Evolutionary conservation across 2,888 invertebrate genomes (phyloP).

Genomic region (Melolontha melolontha): DNA sequence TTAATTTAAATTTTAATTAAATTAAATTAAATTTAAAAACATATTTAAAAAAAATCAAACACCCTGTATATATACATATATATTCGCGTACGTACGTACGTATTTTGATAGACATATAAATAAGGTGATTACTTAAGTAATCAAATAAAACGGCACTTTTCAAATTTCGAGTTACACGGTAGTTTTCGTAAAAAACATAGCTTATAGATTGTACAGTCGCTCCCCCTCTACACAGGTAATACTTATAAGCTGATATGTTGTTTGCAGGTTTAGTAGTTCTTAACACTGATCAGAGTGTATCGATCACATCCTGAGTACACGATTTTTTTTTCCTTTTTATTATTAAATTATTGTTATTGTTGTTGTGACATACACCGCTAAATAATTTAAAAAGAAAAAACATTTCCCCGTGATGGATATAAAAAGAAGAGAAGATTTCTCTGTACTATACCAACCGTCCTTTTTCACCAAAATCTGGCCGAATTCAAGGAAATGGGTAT

Average conservation of each 20-base stretch:
- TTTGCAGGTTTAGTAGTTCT: conserved; percentile 14
- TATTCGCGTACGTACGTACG: no score
- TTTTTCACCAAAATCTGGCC: conserved; percentile 28
- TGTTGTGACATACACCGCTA: not conserved
- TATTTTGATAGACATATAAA: no score
- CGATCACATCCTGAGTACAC: conserved; percentile 2
- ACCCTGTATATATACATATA: no score
- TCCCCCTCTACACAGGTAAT: conserved; percentile 8
- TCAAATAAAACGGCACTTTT: no score
- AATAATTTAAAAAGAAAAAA: not conserved
- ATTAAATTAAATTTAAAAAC: no score
- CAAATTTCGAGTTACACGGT: no score
- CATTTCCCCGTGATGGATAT: not conserved
- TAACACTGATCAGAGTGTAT: conserved; percentile 5
- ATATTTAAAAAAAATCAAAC: no score
- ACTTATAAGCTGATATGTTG: conserved; percentile 14
- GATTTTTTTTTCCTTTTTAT: conserved; percentile 12
- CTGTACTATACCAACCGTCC: conserved; percentile 1
- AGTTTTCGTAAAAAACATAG: not conserved
- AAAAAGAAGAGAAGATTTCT: no score
- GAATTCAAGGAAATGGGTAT: conserved; percentile 22
- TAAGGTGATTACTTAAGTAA: no score
- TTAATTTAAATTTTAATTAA: no score
- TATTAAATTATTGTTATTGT: not conserved
- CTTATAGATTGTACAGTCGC: not conserved